These are phyloP conservation scores for Microctonus aethiopoides DNA, from an alignment of 2,888 invertebrate species.

Conservation along the genomic window DNA sequence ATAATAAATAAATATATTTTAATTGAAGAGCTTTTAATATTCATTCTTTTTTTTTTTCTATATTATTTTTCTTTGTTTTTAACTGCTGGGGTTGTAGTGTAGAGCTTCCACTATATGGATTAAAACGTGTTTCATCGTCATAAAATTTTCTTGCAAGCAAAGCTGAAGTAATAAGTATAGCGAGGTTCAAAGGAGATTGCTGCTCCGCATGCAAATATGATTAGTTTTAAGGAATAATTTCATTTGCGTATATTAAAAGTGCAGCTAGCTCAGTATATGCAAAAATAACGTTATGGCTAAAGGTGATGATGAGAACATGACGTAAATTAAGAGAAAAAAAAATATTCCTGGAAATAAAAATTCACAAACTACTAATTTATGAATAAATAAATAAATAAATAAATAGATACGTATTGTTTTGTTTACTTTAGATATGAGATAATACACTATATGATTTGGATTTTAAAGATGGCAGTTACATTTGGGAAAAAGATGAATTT, in stretches of 20 bases:
- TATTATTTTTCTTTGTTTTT: not conserved
- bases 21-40: not conserved
- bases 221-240: conserved; percentile 64
- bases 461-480: no score
- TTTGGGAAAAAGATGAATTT: no score
- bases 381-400: not conserved
- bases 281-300: conserved; percentile 23
- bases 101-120: not conserved
- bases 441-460: no score
- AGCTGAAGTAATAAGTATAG: conserved; percentile 53
- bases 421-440: no score
- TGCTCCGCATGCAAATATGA: conserved; percentile 63
- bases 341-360: not conserved
- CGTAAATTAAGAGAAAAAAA: not conserved
- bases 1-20: not conserved
- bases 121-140: conserved; percentile 31
- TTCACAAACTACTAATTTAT: not conserved
- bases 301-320: not conserved
- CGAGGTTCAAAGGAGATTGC: conserved; percentile 60
- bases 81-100: not conserved
- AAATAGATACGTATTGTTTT: not conserved
- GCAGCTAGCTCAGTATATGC: conserved; percentile 59
- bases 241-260: conserved; percentile 64
- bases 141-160: conserved; percentile 41
- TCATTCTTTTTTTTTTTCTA: not conserved